These are phyloP conservation scores for Sipha maydis DNA, from an alignment of 2,888 invertebrate species.

Conservation along the genomic window DNA sequence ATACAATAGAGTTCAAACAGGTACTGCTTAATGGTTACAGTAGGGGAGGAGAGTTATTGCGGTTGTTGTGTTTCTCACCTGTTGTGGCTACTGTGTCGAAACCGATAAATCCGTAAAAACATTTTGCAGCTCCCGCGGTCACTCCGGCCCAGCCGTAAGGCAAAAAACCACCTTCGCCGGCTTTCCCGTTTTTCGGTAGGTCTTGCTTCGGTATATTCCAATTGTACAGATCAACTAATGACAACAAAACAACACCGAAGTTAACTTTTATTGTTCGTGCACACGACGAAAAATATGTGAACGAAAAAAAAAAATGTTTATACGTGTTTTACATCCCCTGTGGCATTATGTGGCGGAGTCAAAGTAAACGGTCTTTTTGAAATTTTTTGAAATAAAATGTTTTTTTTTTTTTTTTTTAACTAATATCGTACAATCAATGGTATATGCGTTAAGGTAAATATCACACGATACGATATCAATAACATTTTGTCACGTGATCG, in stretches of 20 bases:
- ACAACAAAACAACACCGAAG: not conserved
- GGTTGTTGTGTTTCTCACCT: slow-evolving; percentile 68
- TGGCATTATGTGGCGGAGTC: too few relatives aligned
- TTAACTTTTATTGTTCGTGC: not conserved
- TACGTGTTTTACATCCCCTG: not conserved
- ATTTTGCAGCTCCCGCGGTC: slow-evolving; percentile 88
- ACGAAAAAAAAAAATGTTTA: not conserved
- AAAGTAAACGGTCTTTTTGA: too few relatives aligned
- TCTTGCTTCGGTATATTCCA: slow-evolving; percentile 78
- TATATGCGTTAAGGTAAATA: too few relatives aligned
- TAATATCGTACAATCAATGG: too few relatives aligned
- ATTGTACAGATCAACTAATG: slow-evolving; percentile 78
- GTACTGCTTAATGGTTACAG: too few relatives aligned
- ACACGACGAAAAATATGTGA: not conserved
- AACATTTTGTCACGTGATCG: too few relatives aligned
- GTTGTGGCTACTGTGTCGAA: slow-evolving; percentile 94
- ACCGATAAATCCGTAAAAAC: slow-evolving; percentile 84
- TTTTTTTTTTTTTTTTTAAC: too few relatives aligned
- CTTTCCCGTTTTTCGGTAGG: slow-evolving; percentile 70
- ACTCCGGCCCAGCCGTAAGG: slow-evolving; percentile 90
- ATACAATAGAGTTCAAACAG: not conserved
- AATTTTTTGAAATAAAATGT: too few relatives aligned
- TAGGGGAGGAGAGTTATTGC: too few relatives aligned
- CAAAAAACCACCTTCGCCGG: slow-evolving; percentile 88
- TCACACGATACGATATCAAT: too few relatives aligned